These are phyloP conservation scores for Chlorocebus sabaeus DNA, from an alignment of 2,113 vertebrate genomes.

Conservation along the genomic window DNA sequence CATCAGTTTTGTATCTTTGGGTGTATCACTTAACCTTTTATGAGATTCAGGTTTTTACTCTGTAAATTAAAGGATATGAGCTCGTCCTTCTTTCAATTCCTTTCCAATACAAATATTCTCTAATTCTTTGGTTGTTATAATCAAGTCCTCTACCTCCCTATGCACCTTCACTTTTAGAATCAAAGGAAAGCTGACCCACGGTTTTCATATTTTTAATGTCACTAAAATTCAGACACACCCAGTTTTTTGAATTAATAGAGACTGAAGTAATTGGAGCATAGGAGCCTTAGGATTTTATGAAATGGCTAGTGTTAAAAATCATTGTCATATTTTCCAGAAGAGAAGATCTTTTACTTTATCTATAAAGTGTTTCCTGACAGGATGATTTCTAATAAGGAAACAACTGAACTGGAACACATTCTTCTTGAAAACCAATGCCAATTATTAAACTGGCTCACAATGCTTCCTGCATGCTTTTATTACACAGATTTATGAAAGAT, in stretches of 20 bases:
- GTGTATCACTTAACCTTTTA: conserved; percentile 4
- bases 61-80: not conserved
- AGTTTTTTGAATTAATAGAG: not conserved
- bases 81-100: not conserved
- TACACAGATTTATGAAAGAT: not conserved
- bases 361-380: not conserved
- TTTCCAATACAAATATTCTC: not conserved
- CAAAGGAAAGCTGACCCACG: not conserved
- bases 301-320: not conserved
- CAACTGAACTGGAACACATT: not conserved
- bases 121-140: not conserved
- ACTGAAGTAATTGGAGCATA: not conserved
- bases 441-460: not conserved
- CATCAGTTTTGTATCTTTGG: not conserved
- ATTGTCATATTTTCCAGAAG: not conserved
- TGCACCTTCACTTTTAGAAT: not conserved
- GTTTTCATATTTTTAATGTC: not conserved
- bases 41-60: not conserved
- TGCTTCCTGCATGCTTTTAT: not conserved
- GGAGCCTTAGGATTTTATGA: not conserved
- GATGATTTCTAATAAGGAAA: conserved; percentile 29
- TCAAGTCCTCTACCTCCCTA: not conserved
- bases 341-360: not conserved
- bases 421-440: conserved; percentile 5
- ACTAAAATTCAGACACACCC: not conserved